These are phyloP conservation scores for Patella depressa DNA, from an alignment of 2,888 invertebrate species.

Conservation along the genomic window DNA sequence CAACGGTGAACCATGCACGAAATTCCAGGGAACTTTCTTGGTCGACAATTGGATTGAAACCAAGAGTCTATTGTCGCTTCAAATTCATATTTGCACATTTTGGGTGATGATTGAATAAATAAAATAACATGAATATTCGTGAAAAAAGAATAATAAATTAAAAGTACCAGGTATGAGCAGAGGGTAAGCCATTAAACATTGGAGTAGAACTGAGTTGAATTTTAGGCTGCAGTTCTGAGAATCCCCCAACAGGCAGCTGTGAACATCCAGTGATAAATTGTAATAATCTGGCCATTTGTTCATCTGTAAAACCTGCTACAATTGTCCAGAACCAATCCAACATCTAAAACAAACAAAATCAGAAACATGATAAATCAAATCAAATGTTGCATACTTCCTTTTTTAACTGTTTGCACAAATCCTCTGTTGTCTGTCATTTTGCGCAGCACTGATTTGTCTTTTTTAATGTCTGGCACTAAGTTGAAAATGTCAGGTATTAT, in stretches of 20 bases:
- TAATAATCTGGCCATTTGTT: constrained; percentile 89
- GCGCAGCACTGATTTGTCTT: too few species aligned
- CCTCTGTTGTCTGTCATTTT: too few species aligned
- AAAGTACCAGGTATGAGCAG: constrained; percentile 91
- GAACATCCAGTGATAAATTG: constrained; percentile 95
- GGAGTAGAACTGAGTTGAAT: constrained; percentile 94
- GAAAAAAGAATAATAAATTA: background rate
- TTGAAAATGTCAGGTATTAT: too few species aligned
- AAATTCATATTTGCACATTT: background rate
- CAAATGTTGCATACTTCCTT: too few species aligned
- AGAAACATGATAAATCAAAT: too few species aligned
- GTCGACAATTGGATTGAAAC: too few species aligned
- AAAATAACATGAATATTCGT: background rate
- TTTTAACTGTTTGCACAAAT: too few species aligned
- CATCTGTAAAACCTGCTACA: constrained; percentile 88
- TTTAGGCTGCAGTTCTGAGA: constrained; percentile 88
- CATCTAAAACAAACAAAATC: constrained; percentile 71
- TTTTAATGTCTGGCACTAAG: too few species aligned
- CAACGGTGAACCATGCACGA: too few species aligned
- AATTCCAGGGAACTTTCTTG: too few species aligned
- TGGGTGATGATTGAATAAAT: background rate
- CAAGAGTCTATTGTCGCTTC: too few species aligned
- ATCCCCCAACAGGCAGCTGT: constrained; percentile 91
- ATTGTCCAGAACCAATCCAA: constrained; percentile 94
- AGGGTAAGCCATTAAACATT: constrained; percentile 90